Evolutionary conservation across 2,113 vertebrate species (phyloP).

Genomic region (Merops nubicus): DNA sequence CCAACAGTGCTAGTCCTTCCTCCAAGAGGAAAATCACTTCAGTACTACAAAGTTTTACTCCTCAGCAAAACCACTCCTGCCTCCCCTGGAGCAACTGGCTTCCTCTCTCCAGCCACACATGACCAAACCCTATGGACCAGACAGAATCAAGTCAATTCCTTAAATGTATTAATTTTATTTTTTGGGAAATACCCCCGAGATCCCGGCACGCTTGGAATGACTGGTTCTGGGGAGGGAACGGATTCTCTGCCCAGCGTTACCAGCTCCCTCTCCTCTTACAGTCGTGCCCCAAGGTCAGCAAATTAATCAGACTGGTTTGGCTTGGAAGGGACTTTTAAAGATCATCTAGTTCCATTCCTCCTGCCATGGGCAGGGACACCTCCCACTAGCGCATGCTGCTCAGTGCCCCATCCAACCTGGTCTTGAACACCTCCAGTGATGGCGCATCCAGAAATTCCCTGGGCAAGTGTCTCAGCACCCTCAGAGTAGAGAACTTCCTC

Average conservation of each 20-base stretch:
- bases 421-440: too few species aligned
- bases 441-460: too few species aligned
- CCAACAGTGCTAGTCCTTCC: neutral
- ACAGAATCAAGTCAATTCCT: neutral
- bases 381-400: too few species aligned
- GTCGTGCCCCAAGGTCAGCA: neutral
- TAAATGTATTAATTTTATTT: too few species aligned
- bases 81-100: neutral
- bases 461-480: too few species aligned
- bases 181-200: accelerated
- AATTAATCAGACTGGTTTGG: too few species aligned
- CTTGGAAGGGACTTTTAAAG: too few species aligned
- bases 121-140: neutral
- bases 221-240: neutral
- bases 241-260: neutral
- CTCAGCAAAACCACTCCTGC: neutral
- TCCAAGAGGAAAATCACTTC: neutral
- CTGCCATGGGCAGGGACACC: too few species aligned
- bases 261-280: neutral
- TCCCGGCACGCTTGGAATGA: accelerated
- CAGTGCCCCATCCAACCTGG: too few species aligned
- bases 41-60: neutral
- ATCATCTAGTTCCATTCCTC: too few species aligned
- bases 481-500: too few species aligned
- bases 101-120: neutral